A percentile compares a stretch with the other conserved stretches of the same genome.
Conservation (phyloP, 2,888 invertebrate species). For the Dascillus cervinus region DNA sequence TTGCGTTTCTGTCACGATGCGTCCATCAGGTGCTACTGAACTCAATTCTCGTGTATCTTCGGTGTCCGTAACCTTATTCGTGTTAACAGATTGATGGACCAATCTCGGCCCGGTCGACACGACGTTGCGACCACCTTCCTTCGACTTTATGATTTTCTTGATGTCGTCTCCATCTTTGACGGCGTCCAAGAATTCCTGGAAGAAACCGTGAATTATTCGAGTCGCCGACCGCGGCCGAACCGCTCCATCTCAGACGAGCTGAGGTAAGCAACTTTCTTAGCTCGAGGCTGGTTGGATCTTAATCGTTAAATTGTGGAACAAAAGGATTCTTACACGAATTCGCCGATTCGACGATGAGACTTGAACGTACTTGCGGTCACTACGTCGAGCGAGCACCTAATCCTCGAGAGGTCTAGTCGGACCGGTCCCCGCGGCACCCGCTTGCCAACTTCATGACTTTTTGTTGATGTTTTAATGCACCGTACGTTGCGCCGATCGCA, state of each 20-base stretch:
- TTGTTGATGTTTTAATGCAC: too few species aligned
- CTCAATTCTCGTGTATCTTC: constrained; percentile 75
- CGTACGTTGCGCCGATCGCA: too few species aligned
- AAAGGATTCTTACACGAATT: too few species aligned
- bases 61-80: constrained; percentile 76
- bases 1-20: constrained; percentile 77
- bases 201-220: not conserved
- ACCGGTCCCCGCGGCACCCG: constrained; percentile 18
- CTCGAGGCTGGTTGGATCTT: too few species aligned
- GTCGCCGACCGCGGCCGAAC: too few species aligned
- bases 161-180: constrained; percentile 62
- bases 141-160: constrained; percentile 54
- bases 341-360: too few species aligned
- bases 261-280: too few species aligned
- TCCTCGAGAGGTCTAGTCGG: constrained; percentile 18
- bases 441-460: constrained; percentile 13
- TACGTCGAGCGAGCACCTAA: too few species aligned
- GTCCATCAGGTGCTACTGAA: constrained; percentile 72
- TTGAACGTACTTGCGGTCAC: too few species aligned
- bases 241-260: too few species aligned
- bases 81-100: constrained; percentile 67
- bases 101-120: constrained; percentile 63
- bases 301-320: too few species aligned
- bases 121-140: constrained; percentile 53
- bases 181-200: constrained; percentile 67